These are phyloP conservation scores for Sinhomidia bicolor DNA, from an alignment of 2,888 invertebrate genomes.

Conservation along the genomic window DNA sequence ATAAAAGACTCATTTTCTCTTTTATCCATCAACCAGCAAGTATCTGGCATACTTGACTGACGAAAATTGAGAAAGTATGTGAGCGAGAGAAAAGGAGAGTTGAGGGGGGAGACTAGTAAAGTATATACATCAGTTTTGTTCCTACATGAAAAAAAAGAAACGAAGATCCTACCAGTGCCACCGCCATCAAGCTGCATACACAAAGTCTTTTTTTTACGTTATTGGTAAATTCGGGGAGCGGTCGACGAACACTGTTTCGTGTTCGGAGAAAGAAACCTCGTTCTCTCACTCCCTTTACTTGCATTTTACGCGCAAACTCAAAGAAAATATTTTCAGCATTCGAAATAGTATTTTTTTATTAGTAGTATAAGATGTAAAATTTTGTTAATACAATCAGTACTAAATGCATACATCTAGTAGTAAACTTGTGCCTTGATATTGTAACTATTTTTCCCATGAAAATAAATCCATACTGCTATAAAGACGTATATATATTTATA, in stretches of 20 bases:
- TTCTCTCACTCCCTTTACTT: conserved; percentile 50
- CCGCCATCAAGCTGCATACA: not conserved
- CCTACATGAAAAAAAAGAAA: conserved; percentile 39
- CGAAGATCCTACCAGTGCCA: conserved; percentile 46
- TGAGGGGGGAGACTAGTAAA: conserved; percentile 78
- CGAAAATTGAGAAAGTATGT: not conserved
- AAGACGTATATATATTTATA: no score
- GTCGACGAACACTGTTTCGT: conserved; percentile 65
- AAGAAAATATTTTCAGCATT: conserved; percentile 7
- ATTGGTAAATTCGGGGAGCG: conserved; percentile 73
- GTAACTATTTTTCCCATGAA: conserved; percentile 17
- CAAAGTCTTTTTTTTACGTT: conserved; percentile 54
- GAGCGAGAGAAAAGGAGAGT: conserved; percentile 68
- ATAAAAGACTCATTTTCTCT: conserved; percentile 8
- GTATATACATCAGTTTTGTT: not conserved
- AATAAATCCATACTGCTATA: no score
- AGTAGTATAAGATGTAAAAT: conserved; percentile 3
- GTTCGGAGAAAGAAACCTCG: conserved; percentile 65
- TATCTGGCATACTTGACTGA: not conserved
- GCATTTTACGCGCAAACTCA: conserved; percentile 56
- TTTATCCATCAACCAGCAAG: not conserved
- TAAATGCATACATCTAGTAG: not conserved
- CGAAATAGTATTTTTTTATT: not conserved
- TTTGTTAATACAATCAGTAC: conserved; percentile 12
- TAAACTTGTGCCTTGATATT: not conserved